These are phyloP conservation scores for Zaprionus kolodkinae DNA, from an alignment of 1,140 invertebrate species.

Conservation along the genomic window DNA sequence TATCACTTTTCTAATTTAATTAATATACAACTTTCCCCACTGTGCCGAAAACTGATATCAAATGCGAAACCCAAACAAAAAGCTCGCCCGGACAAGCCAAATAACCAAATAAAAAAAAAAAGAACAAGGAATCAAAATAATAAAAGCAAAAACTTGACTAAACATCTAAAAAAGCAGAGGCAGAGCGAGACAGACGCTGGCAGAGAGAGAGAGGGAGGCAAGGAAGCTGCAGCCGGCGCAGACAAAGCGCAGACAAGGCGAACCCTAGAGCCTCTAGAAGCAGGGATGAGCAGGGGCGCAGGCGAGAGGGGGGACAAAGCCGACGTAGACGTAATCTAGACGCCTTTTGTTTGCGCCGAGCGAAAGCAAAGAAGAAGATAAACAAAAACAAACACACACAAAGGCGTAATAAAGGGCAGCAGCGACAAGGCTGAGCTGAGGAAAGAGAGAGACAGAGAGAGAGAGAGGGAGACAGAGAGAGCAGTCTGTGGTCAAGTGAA, in stretches of 20 bases:
- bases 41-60: slow-evolving; percentile 68
- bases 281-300: background rate
- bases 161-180: slow-evolving; percentile 54
- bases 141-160: slow-evolving; percentile 66
- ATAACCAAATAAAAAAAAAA: slow-evolving; percentile 8
- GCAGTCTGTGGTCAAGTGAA: slow-evolving; percentile 50
- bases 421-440: slow-evolving; percentile 6
- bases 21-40: background rate
- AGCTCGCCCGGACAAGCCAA: slow-evolving; percentile 8
- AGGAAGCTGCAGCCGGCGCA: slow-evolving; percentile 31
- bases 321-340: slow-evolving; percentile 59
- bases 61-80: slow-evolving; percentile 76
- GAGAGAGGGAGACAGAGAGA: too few species aligned
- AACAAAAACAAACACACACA: slow-evolving; percentile 38
- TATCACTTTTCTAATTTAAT: background rate
- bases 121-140: slow-evolving; percentile 12
- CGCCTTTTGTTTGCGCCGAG: slow-evolving; percentile 50
- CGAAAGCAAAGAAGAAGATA: slow-evolving; percentile 50
- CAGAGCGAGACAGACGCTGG: background rate
- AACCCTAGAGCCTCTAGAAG: slow-evolving; percentile 18
- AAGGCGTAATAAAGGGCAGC: slow-evolving; percentile 38
- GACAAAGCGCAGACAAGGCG: slow-evolving; percentile 65
- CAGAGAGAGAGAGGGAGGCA: slow-evolving; percentile 22
- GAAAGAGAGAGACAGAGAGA: background rate
- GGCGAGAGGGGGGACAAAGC: slow-evolving; percentile 19